A percentile compares a stretch with the other conserved stretches of the same genome.
phyloP scores from a whole-genome alignment of 2,888 invertebrate genomes.

The Pollenia griseotomentosa region DNA sequence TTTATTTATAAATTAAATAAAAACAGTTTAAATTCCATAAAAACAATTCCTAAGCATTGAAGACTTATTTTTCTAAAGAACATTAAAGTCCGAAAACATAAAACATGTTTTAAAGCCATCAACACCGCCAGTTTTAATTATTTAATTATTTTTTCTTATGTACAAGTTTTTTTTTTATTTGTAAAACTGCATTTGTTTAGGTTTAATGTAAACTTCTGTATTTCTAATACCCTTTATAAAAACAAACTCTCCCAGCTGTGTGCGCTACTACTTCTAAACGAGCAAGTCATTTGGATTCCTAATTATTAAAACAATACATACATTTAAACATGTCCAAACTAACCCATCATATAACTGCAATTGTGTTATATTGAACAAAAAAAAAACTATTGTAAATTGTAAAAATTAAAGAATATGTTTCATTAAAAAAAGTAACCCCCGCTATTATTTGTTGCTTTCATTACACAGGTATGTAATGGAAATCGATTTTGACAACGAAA shows the following conservation, averaged over 20 bases:
- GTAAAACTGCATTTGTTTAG: constrained; percentile 70
- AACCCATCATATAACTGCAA: constrained; percentile 40
- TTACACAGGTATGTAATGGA: background rate
- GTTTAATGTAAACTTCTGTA: constrained; percentile 68
- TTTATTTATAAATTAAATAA: constrained; percentile 3
- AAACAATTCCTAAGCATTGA: constrained; percentile 1
- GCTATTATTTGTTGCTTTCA: constrained; percentile 7
- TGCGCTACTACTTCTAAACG: constrained; percentile 10
- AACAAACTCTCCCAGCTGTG: background rate
- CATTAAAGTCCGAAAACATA: background rate
- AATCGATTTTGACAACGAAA: no score
- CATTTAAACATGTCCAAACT: constrained; percentile 21
- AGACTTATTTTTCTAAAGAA: constrained; percentile 14
- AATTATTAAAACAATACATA: constrained; percentile 17
- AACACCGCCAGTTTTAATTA: constrained; percentile 63
- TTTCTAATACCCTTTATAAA: constrained; percentile 39
- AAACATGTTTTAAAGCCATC: constrained; percentile 49
- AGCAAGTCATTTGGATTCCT: constrained; percentile 16
- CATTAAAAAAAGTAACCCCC: background rate
- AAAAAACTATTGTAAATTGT: constrained; percentile 56
- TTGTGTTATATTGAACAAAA: constrained; percentile 48
- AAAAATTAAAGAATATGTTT: constrained; percentile 55
- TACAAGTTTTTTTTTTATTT: constrained; percentile 33
- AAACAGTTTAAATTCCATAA: constrained; percentile 31
- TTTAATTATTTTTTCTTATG: constrained; percentile 41